A percentile compares a stretch with the other conserved stretches of the same genome.
phyloP scores from a whole-genome alignment of 2,113 vertebrate species.

The Stercorarius parasiticus region DNA sequence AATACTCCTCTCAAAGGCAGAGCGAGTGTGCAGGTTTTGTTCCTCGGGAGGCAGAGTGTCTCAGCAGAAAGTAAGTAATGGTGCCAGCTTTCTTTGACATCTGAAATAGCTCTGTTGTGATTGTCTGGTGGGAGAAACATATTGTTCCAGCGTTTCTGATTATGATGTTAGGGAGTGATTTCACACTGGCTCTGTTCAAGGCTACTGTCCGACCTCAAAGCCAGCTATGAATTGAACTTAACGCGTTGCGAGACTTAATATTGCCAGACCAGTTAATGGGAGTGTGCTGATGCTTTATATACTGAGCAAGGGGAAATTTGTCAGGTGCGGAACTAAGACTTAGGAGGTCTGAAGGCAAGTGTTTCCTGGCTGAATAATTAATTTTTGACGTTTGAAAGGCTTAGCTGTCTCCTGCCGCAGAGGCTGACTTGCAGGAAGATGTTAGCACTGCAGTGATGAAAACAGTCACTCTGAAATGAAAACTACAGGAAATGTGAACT shows the following conservation, averaged over 20 bases:
- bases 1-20: not conserved
- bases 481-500: not conserved
- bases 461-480: not conserved
- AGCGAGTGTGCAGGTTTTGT: not conserved
- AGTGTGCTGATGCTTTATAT: not conserved
- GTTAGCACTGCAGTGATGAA: not conserved
- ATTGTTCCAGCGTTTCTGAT: constrained; percentile 83
- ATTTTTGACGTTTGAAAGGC: not conserved
- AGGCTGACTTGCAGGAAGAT: not conserved
- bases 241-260: not conserved
- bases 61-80: not conserved
- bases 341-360: not conserved
- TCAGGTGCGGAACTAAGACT: not conserved
- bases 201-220: constrained; percentile 73
- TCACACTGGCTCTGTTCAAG: constrained; percentile 78
- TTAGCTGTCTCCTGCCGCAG: not conserved
- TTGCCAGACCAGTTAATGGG: not conserved
- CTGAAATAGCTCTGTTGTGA: constrained; percentile 72
- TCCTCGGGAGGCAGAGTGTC: not conserved
- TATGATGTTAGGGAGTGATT: constrained; percentile 80
- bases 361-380: not conserved
- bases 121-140: constrained; percentile 81
- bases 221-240: constrained; percentile 19
- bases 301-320: not conserved
- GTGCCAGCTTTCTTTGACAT: constrained; percentile 60